These are phyloP conservation scores for Delichon dasypus DNA, from an alignment of 2,797 vertebrate genomes.

Conservation along the genomic window DNA sequence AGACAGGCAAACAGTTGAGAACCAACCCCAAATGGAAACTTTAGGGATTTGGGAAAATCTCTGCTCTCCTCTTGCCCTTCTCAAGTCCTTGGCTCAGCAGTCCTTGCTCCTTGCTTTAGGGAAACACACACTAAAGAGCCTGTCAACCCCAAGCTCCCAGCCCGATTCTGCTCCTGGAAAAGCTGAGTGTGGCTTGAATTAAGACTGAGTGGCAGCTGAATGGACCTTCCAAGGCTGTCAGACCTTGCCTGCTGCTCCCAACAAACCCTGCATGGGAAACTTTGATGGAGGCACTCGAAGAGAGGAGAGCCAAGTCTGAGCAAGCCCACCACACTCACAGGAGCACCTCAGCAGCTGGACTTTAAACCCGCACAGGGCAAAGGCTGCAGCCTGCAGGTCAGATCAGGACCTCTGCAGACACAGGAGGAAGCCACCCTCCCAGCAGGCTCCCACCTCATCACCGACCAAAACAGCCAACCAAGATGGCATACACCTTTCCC, in stretches of 20 bases:
- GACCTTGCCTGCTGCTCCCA: neutral
- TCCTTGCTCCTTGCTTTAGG: neutral
- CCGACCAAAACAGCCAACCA: neutral
- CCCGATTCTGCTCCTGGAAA: neutral
- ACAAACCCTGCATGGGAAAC: neutral
- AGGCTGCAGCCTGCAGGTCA: neutral
- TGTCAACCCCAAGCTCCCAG: neutral
- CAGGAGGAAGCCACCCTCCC: neutral
- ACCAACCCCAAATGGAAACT: neutral
- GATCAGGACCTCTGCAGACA: neutral
- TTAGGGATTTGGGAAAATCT: neutral
- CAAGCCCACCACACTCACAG: neutral
- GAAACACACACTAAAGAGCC: neutral
- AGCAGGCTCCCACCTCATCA: neutral
- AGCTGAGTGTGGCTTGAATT: neutral
- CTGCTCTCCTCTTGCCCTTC: neutral
- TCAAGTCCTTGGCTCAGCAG: neutral
- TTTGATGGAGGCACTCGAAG: neutral
- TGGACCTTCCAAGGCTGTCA: neutral
- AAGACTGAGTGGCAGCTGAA: neutral
- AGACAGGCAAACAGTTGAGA: neutral
- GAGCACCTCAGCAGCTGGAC: neutral
- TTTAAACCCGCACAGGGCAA: neutral
- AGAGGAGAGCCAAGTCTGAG: neutral
- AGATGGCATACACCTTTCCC: neutral